Conservation (phyloP, 2,888 invertebrate species). For the Lasioglossum villosulum region DNA sequence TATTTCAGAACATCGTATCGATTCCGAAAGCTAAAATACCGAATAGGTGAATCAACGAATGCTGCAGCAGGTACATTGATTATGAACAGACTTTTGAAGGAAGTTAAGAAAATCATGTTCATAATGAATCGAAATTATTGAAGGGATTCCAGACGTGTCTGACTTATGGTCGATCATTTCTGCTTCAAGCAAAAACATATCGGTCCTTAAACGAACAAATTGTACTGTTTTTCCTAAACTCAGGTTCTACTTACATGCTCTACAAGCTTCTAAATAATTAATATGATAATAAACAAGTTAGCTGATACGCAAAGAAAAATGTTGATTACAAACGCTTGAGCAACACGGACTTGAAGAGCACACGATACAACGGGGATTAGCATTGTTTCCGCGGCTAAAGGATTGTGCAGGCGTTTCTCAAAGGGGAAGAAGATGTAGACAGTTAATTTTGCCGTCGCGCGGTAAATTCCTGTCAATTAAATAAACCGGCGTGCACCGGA, state of each 20-base stretch:
- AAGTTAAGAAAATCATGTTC: too few species aligned
- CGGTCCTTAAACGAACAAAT: neutral
- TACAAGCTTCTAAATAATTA: neutral
- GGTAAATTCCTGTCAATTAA: slow-evolving; percentile 36
- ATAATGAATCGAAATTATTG: too few species aligned
- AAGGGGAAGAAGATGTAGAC: neutral
- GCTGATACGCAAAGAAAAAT: neutral
- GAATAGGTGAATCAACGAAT: too few species aligned
- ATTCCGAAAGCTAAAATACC: too few species aligned
- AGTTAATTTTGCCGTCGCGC: slow-evolving; percentile 33
- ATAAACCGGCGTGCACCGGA: neutral
- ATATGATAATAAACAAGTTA: neutral
- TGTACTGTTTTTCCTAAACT: neutral
- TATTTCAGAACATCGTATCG: too few species aligned
- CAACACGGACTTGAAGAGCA: neutral
- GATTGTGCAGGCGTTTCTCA: neutral
- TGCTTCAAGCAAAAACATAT: too few species aligned
- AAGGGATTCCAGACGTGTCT: too few species aligned
- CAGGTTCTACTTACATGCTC: neutral
- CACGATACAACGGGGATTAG: neutral
- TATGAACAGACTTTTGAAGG: too few species aligned
- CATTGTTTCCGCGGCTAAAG: neutral
- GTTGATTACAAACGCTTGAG: neutral
- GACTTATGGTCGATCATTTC: too few species aligned
- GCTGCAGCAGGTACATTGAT: too few species aligned